Evolutionary conservation across 2,113 vertebrate species (phyloP).

Genomic region (Megaleporinus macrocephalus): DNA sequence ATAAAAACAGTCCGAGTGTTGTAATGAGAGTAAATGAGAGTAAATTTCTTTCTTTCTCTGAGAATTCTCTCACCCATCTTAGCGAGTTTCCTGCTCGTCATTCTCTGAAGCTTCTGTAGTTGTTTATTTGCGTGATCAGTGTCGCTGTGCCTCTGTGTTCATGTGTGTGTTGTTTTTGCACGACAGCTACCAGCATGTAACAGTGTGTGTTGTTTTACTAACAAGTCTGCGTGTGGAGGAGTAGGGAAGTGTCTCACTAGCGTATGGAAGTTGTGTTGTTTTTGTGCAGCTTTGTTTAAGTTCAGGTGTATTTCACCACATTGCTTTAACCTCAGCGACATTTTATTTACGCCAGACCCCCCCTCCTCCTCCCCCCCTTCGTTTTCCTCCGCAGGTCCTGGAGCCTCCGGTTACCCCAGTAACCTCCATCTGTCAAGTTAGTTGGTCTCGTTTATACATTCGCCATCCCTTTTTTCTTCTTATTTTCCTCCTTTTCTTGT

Average conservation of each 20-base stretch:
- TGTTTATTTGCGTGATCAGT: slow-evolving; percentile 3
- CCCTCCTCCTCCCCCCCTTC: slow-evolving; percentile 63
- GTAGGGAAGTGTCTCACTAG: slow-evolving; percentile 32
- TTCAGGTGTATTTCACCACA: slow-evolving; percentile 74
- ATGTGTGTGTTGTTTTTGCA: slow-evolving; percentile 2
- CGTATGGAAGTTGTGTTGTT: slow-evolving; percentile 48
- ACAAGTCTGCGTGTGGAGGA: slow-evolving; percentile 55
- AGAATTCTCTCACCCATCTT: not conserved
- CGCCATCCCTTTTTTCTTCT: slow-evolving; percentile 78
- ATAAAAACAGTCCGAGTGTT: no score
- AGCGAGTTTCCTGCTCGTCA: not conserved
- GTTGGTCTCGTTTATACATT: slow-evolving; percentile 92
- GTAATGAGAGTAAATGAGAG: no score
- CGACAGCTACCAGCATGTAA: slow-evolving; percentile 69
- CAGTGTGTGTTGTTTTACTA: slow-evolving; percentile 65
- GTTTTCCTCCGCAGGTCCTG: slow-evolving; percentile 95
- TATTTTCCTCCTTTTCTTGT: slow-evolving; percentile 74
- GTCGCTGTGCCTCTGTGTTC: slow-evolving; percentile 3
- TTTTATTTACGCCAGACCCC: slow-evolving; percentile 82
- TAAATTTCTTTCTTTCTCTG: no score
- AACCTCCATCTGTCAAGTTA: slow-evolving; percentile 98
- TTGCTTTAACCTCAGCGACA: slow-evolving; percentile 70
- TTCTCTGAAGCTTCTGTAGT: not conserved
- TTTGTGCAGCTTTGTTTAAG: slow-evolving; percentile 49
- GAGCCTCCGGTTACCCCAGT: slow-evolving; percentile 91